These are phyloP conservation scores for Dendronephthya gigantea DNA, from an alignment of 64 coral and sea anemone species.

Conservation along the genomic window DNA sequence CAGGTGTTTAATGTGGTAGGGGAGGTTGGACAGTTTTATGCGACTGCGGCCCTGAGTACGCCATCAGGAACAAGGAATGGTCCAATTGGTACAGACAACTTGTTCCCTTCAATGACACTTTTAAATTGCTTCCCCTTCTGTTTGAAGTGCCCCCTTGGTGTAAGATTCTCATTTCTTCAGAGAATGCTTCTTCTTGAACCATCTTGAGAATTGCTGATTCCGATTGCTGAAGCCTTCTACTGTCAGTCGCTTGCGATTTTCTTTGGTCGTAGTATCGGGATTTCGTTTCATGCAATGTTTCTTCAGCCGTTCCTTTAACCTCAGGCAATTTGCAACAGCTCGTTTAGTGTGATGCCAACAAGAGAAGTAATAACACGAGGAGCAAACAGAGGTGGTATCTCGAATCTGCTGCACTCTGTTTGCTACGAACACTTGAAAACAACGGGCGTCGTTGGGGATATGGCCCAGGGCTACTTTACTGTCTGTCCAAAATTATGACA, in stretches of 20 bases:
- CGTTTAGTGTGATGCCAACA: background rate
- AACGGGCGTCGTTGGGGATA: background rate
- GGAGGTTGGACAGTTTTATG: no score
- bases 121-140: background rate
- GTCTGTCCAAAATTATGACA: background rate
- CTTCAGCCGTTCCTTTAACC: background rate
- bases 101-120: background rate
- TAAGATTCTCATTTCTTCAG: background rate
- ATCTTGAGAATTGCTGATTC: background rate
- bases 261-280: background rate
- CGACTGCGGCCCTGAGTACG: no score
- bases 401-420: slow-evolving; percentile 13
- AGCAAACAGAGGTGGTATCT: background rate
- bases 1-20: no score
- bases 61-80: background rate
- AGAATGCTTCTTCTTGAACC: background rate
- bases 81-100: background rate
- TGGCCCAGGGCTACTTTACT: background rate
- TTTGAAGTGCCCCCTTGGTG: background rate
- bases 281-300: background rate
- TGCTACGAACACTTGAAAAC: background rate
- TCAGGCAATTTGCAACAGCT: background rate
- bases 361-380: background rate
- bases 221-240: background rate
- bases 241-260: background rate